Evolutionary conservation across 2,888 invertebrate species (phyloP).

Genomic region (Epinotia bilunana): DNA sequence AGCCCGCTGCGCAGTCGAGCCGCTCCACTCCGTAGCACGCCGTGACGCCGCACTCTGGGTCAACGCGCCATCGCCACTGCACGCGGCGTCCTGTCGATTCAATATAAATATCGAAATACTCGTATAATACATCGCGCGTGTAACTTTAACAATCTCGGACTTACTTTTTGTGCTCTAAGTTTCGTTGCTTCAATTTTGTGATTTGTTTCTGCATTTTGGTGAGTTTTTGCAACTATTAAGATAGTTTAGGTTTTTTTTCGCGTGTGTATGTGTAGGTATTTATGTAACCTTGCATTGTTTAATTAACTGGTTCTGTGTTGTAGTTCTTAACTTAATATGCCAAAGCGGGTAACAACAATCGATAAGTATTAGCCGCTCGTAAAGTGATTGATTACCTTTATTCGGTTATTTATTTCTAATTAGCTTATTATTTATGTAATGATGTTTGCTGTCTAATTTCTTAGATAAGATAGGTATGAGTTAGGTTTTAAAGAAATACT

Average conservation of each 20-base stretch:
- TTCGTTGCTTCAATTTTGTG: neutral
- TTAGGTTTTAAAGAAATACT: conserved; percentile 2
- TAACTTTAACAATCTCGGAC: conserved; percentile 25
- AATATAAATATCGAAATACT: conserved; percentile 54
- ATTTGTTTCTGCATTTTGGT: neutral
- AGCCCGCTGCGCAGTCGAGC: conserved; percentile 53
- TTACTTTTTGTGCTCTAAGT: neutral
- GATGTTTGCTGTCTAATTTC: neutral
- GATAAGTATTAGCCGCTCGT: neutral
- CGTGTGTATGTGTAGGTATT: neutral
- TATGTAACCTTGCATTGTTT: conserved; percentile 26
- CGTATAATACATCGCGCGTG: conserved; percentile 66
- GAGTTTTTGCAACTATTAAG: neutral
- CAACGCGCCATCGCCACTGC: conserved; percentile 52
- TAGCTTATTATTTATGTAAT: neutral
- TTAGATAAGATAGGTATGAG: neutral
- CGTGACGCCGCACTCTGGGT: conserved; percentile 55
- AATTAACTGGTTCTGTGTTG: neutral
- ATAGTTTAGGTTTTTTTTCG: neutral
- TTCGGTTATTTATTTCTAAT: conserved; percentile 8
- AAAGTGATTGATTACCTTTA: neutral
- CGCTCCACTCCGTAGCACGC: too few relatives aligned
- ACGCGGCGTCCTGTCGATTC: conserved; percentile 58
- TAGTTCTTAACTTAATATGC: conserved; percentile 5
- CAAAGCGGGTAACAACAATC: neutral